A percentile compares a stretch with the other conserved stretches of the same genome.
Conservation (phyloP, 2,113 vertebrate species). For the Dolichotis patagonum region DNA sequence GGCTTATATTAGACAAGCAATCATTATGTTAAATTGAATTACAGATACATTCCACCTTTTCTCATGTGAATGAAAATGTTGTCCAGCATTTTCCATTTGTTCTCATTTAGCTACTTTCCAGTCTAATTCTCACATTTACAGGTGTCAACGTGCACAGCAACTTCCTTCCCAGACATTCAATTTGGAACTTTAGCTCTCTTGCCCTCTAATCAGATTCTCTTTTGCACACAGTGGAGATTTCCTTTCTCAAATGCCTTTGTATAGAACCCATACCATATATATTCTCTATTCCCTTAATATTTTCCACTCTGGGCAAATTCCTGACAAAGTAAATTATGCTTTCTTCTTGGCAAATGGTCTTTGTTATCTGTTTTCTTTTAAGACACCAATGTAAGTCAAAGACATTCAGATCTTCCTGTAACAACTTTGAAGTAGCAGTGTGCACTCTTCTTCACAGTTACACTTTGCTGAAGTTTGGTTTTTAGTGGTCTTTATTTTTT, state of each 20-base stretch:
- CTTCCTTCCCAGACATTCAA: not conserved
- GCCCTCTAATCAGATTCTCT: not conserved
- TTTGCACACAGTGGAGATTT: not conserved
- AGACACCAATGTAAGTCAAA: not conserved
- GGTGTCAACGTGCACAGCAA: not conserved
- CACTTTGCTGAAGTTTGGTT: conserved; percentile 6
- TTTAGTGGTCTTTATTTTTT: conserved; percentile 28
- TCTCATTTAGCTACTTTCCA: not conserved
- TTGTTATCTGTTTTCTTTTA: conserved; percentile 56
- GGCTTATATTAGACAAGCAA: not conserved
- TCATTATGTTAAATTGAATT: conserved; percentile 4
- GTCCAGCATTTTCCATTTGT: not conserved
- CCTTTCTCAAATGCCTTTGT: not conserved
- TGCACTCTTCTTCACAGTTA: conserved; percentile 51
- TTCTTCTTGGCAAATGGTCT: conserved; percentile 56
- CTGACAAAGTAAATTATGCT: conserved; percentile 32
- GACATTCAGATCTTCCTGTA: conserved; percentile 26
- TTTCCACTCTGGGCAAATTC: conserved; percentile 36
- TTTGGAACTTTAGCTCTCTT: not conserved
- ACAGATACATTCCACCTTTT: not conserved
- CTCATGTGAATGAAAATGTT: not conserved
- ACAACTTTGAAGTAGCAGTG: conserved; percentile 46
- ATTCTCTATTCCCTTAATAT: not conserved
- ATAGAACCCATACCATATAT: not conserved
- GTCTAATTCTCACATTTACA: not conserved